Base-by-base conservation (phyloP, 2,797 vertebrate genomes). In the Diceros bicornis region DNA sequence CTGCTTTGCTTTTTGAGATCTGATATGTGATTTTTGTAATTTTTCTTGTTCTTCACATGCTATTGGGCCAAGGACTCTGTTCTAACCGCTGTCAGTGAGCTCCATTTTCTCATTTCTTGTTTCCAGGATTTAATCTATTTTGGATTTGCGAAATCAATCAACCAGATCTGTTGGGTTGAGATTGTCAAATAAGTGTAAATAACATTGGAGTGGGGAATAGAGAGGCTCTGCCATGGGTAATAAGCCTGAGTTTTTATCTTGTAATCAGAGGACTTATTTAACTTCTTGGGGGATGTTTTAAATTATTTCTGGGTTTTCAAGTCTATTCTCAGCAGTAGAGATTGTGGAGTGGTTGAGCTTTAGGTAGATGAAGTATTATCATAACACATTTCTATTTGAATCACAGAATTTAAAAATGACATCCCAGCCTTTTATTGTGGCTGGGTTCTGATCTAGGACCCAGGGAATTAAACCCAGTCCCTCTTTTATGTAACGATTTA, bases 281-380 rank as follows among this genome's bases (percentile, higher is more conserved):
- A 77, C 16, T 62, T 61, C 37, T 62, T 44, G 62, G 57, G 37
- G 52, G 25, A 77, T 13, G 81, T 82, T 86, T 81, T 62, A 74
- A 91, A 79, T 83, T 78, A 90, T 32, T 86, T 92, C n/a, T 92
- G 41, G 47, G 55, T 83, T 93, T 78, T 88, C 69, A 87, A 88
- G 32, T 78, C 71, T 57, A 69, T 84, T 91, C 27, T 74, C 37
- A 93, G 64, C 21, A 85, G 77, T 7, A 93, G 77, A 93, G 55
- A 81, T 1, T 88, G 41, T 4, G 3, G 2, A 68, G 13, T 83
- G 50, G 21, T 47, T 79, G 32, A 44, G 16, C 14, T 69, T 85
- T 52, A 77, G 20, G 71, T 21, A 89, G 55, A 52, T 81, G 14
- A 97, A 37, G 29, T 87, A 59, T 47, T 84, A 81, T 44, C n/a